These are phyloP conservation scores for Polyploca ridens DNA, from an alignment of 2,888 invertebrate genomes.

Conservation along the genomic window DNA sequence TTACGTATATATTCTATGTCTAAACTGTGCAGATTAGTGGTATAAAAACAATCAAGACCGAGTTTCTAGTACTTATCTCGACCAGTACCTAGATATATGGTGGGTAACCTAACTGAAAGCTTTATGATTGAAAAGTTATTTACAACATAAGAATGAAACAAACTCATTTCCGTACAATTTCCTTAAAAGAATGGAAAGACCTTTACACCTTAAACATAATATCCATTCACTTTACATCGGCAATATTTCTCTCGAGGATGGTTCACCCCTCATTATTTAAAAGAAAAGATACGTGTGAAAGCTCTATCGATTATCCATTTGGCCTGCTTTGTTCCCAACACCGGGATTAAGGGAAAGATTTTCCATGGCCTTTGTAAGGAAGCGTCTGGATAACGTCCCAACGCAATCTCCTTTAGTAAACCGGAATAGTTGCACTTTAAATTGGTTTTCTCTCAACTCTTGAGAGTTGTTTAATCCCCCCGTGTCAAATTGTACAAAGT, in stretches of 20 bases:
- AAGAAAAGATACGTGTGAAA: conserved; percentile 53
- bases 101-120: too few species aligned
- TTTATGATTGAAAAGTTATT: neutral
- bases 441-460: conserved; percentile 48
- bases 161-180: neutral
- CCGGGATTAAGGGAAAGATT: conserved; percentile 41
- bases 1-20: too few species aligned
- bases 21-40: too few species aligned
- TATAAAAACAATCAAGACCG: too few species aligned
- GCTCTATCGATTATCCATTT: conserved; percentile 65
- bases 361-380: conserved; percentile 24
- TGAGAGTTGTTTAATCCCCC: conserved; percentile 48
- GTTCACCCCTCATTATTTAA: conserved; percentile 51
- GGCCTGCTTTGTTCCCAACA: conserved; percentile 46
- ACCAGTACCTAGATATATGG: too few species aligned
- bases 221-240: conserved; percentile 28
- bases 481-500: conserved; percentile 51
- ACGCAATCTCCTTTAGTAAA: conserved; percentile 44
- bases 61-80: too few species aligned
- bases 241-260: conserved; percentile 32
- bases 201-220: conserved; percentile 25
- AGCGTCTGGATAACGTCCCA: conserved; percentile 16
- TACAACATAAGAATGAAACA: neutral
- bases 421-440: conserved; percentile 47
- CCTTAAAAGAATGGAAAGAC: conserved; percentile 7